Evolutionary conservation across 2,113 vertebrate genomes (phyloP), one percentile per base, ranked within the genome.

Genomic region (Oenanthe melanoleuca): DNA sequence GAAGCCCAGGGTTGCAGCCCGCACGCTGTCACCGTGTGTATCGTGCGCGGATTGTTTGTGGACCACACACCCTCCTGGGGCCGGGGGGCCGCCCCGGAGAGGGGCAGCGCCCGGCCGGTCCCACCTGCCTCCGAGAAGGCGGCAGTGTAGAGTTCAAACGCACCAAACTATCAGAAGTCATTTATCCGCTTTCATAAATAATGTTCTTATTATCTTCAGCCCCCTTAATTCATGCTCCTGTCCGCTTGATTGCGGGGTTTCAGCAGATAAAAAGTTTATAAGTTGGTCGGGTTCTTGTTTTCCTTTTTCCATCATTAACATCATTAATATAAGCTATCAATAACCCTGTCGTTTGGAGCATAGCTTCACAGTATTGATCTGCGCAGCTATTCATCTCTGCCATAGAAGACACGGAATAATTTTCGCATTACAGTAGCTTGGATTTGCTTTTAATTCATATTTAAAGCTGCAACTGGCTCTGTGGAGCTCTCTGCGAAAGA

Each of bases 361-460:
- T 97, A 98, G 98, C 98, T 97, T 97, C 98, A 98, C 98, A 93
- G 97, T 99, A 99, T 99, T 98, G 99, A 99, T 99, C 98, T 97
- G 89, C 92, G 61, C 88, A 92, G 97, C 97, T 98, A 98, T 98
- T 98, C 98, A 98, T 98, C 98, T 99, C 98, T 98, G 98, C 98
- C 97, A 98, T 98, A 97, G 98, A 98, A 98, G 98, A 98, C 98
- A 98, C 98, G 98, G 98, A 98, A 98, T 98, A 98, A 98, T 98
- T 98, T 98, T 98, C 97, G 97, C 98, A 98, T 98, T 98, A 98
- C 98, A 98, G 98, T 97, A 98, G 98, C 98, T 98, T 94, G 98
- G 98, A 98, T 98, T 98, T 99, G 98, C 98, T 98, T 98, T 98
- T 98, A 98, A 98, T 98, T 98, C 98, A 98, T 98, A 98, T 98